Base-by-base conservation (phyloP, 2,888 invertebrate genomes). In the Limnephilus auricula region DNA sequence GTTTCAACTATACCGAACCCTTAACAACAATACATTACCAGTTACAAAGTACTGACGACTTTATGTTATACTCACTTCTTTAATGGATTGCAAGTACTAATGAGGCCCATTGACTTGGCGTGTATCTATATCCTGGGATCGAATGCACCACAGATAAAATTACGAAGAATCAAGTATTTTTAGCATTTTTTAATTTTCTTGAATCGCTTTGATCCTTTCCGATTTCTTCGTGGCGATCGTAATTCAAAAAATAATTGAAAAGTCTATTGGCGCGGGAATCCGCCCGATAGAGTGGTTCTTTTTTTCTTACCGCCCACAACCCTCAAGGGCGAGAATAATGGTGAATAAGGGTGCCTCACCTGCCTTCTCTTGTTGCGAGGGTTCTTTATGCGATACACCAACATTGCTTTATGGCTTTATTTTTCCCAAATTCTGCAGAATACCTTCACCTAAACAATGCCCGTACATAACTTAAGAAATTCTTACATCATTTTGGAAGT, bases 181-280 rank as follows among this genome's bases (percentile, higher is more conserved):
- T 82, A 82, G 2, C 31, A 31, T 18, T 82, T 34, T 82, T 82
- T 13, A 37, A 40, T 86, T 86, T 78, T 37, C 65, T 32, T n/a
- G 87, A 79, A 37, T 79, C 15, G 10, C 40, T 89, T 89, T 40
- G 79, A 89, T 79, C 89, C 79, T 65, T 88, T 40, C 30, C 79
- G 79, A 79, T 79, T 37, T 79, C 40, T 89, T n/a, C 79, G 79
- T 30, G 79, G 9, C 89, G 79, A 89, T 89, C 89, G 79, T 89
- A 89, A 89, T 89, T 89, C 89, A 89, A 89, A 89, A 89, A 89
- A 89, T 79, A 89, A 89, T 89, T 89, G 34, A 79, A 89, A 89
- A 34, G 79, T 79, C 79, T 78, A 65, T 78, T 31, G 79, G 89
- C n/a, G 79, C 25, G 37, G 79, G 40, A 79, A 34, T 30, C 79